Evolutionary conservation across 2,797 vertebrate species (phyloP), one percentile per base, ranked within the genome.

Genomic region (Melanotaenia parkinsoni): DNA sequence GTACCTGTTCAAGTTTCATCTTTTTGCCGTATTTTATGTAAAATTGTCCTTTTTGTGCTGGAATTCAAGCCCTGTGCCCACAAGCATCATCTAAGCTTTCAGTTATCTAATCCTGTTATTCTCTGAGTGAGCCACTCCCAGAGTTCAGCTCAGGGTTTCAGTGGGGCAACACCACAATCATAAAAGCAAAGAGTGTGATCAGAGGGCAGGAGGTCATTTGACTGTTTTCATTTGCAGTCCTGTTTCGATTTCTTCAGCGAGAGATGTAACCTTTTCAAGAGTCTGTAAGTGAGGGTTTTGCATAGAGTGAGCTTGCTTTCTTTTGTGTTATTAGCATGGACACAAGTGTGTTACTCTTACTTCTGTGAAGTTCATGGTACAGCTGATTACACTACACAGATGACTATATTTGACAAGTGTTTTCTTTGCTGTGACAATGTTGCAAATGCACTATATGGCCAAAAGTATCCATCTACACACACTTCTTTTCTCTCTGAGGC

Each of bases 191-290:
- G 18, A 60, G 24, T 61, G 58, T 60, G 30, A 67, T 65, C 3
- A 56, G 64, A 69, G 58, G 70, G 33, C 53, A 8, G 58, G 50
- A 30, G 73, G 67, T 82, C 70, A 70, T 84, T 70, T 80, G 70
- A 85, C 81, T 81, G 18, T 85, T 86, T 81, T 82, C 64, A 63
- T 86, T 79, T 89, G 57, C 87, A 94, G 93, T 88, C 82, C 81
- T 94, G 64, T 92, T 91, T 79, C 88, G 91, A 87, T 92, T 94
- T 77, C 89, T 94, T 54, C 93, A 93, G 73, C 72, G 90, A 76
- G 89, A 91, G 87, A 77, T 90, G 86, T 93, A 94, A 83, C 70
- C 70, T 79, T 77, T 53, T 88, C 64, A 77, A 76, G 47, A 81
- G 66, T 82, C 72, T 91, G 91, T 93, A 92, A 91, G 92, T 93